phyloP scores from a whole-genome alignment of 2,797 vertebrate species.

The Falco rusticolus region DNA sequence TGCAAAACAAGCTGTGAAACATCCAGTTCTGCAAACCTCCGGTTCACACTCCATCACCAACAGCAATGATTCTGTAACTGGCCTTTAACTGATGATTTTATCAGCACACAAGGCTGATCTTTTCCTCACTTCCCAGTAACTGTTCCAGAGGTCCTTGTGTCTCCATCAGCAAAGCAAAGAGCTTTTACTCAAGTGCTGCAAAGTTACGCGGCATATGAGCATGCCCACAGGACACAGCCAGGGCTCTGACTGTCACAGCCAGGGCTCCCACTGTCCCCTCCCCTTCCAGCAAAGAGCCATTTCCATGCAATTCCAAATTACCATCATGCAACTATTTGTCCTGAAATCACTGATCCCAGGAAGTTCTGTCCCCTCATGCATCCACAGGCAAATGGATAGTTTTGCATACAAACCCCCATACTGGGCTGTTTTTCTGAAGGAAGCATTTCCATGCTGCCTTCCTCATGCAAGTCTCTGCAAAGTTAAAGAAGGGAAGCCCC shows the following conservation, averaged over 20 bases:
- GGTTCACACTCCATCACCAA: background rate
- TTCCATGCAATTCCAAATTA: background rate
- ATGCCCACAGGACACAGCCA: background rate
- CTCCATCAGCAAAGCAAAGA: background rate
- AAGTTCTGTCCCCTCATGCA: background rate
- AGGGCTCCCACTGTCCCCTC: background rate
- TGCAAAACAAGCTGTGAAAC: background rate
- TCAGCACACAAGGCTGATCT: background rate
- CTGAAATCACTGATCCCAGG: background rate
- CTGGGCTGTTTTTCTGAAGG: background rate
- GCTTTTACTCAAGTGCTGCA: background rate
- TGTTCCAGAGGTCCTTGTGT: background rate
- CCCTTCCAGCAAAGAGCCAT: background rate
- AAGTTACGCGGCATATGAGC: background rate
- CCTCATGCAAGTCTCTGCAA: background rate
- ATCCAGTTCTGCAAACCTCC: background rate
- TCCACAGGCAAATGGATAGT: background rate
- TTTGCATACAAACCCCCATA: background rate
- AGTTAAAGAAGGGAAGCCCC: background rate
- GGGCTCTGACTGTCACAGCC: background rate
- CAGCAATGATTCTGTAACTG: background rate
- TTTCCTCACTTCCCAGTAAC: background rate
- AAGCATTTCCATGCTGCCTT: conserved; percentile 2
- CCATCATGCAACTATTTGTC: background rate
- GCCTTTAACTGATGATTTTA: background rate